These are phyloP conservation scores for Acleris sparsana DNA, from an alignment of 2,888 invertebrate genomes.

Conservation along the genomic window DNA sequence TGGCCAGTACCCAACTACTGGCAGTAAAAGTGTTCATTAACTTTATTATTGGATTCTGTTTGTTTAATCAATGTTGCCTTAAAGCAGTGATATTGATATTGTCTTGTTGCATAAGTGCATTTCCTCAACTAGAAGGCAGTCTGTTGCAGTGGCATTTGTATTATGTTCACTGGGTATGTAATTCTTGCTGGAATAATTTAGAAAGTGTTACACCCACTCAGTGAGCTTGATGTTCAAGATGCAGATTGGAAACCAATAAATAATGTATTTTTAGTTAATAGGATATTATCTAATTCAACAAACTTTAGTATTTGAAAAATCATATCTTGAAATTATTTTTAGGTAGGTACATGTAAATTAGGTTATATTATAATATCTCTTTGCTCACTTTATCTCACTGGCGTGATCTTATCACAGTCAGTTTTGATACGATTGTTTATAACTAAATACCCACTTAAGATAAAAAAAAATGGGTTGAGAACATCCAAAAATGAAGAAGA, in stretches of 20 bases:
- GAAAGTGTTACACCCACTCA: conserved; percentile 50
- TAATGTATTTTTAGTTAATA: too few relatives aligned
- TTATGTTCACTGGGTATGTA: conserved; percentile 47
- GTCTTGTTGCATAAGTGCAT: conserved; percentile 12
- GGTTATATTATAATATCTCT: too few relatives aligned
- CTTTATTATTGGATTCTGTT: too few relatives aligned
- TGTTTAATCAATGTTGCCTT: too few relatives aligned
- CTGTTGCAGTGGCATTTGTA: conserved; percentile 40
- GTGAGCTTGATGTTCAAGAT: background rate
- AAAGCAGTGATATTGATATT: too few relatives aligned
- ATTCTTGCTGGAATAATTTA: conserved; percentile 59
- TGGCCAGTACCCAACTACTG: too few relatives aligned
- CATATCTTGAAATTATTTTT: too few relatives aligned
- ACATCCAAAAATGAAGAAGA: too few relatives aligned
- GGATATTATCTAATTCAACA: too few relatives aligned
- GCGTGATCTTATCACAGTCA: conserved; percentile 19
- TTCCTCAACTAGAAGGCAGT: conserved; percentile 13
- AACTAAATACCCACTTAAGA: background rate
- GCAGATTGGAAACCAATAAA: background rate
- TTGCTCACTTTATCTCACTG: conserved; percentile 25
- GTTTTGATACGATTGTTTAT: conserved; percentile 10
- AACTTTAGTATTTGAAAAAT: too few relatives aligned
- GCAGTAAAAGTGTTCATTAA: too few relatives aligned
- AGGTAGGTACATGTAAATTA: too few relatives aligned
- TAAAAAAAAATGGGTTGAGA: background rate